Base-by-base conservation (phyloP, 2,888 invertebrate species). In the Amiota mariae region DNA sequence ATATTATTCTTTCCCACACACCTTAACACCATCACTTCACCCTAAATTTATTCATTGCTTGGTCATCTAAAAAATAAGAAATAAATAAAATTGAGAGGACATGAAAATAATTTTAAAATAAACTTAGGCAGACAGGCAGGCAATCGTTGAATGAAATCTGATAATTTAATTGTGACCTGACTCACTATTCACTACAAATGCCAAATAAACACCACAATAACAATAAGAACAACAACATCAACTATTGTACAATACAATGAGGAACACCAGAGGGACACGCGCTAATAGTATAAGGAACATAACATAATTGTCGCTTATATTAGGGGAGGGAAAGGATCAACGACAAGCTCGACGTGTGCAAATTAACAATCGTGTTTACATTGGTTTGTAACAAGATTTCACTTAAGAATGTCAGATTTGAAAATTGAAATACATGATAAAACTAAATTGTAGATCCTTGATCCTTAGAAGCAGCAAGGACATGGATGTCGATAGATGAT, bases 311-410 rank as follows among this genome's bases (percentile, higher is more conserved):
- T 59, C 59, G 59, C 4, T 11, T 11, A 59, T 36, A 63, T 63
- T 63, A 63, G 64, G 72, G 51, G 54, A n/a, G 68, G 24, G 15
- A 51, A 9, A 15, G 57, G 56, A 15, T 57, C 15, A 51, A 54
- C 54, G 9, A 36, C 36, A 11, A 47, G 47, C 49, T 49, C 12
- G 18, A 24, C 51, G 67, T 68, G 67, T 68, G 67, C 15, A 87
- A 88, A 85, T 87, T 87, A 88, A 87, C 85, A 86, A 83, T 86
- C 85, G 83, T 88, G 88, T 89, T 89, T 87, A 89, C 87, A 88
- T 87, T 88, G 85, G 85, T 88, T 89, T 86, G 85, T 88, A 89
- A 89, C 88, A 87, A 87, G 89, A 88, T 89, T 89, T 87, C 86
- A 89, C 89, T 89, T 88, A 88, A 88, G 87, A 85, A 85, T 86